These are phyloP conservation scores for Phataginus tricuspis DNA, from an alignment of 2,797 vertebrate species.

Conservation along the genomic window DNA sequence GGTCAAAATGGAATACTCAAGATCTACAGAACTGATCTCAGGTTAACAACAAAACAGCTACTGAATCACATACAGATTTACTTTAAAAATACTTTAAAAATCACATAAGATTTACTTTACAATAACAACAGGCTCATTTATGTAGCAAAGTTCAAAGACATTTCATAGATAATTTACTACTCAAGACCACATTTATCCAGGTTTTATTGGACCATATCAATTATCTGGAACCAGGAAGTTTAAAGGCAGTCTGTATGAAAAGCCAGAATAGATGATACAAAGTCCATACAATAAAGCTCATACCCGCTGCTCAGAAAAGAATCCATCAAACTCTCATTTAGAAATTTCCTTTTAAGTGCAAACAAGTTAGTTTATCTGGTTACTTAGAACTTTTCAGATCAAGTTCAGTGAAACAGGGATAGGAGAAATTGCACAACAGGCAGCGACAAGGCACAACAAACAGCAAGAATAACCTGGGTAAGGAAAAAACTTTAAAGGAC, in stretches of 20 bases:
- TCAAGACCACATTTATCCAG: constrained; percentile 51
- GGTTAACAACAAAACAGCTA: constrained; percentile 62
- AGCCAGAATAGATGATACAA: constrained; percentile 53
- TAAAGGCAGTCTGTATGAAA: constrained; percentile 8
- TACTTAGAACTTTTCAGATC: constrained; percentile 28
- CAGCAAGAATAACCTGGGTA: constrained; percentile 40
- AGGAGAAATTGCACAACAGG: constrained; percentile 4
- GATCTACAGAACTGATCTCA: constrained; percentile 50
- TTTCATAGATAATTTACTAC: constrained; percentile 65
- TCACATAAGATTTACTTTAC: constrained; percentile 47
- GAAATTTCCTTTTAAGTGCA: constrained; percentile 46
- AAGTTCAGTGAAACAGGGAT: constrained; percentile 38
- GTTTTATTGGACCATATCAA: constrained; percentile 57
- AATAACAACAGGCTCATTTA: constrained; percentile 58
- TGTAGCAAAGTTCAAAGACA: constrained; percentile 68
- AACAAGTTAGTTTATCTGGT: constrained; percentile 37
- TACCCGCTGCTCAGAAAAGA: constrained; percentile 37
- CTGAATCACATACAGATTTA: constrained; percentile 40
- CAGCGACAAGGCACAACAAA: constrained; percentile 14
- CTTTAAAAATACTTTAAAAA: no score
- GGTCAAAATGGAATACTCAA: constrained; percentile 43
- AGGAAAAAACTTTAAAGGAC: constrained; percentile 41
- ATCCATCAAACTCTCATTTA: constrained; percentile 36
- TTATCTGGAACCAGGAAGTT: constrained; percentile 72
- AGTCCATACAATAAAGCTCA: constrained; percentile 62